Conservation (phyloP, 2,113 vertebrate genomes). For the Gasterosteus nipponicus region DNA sequence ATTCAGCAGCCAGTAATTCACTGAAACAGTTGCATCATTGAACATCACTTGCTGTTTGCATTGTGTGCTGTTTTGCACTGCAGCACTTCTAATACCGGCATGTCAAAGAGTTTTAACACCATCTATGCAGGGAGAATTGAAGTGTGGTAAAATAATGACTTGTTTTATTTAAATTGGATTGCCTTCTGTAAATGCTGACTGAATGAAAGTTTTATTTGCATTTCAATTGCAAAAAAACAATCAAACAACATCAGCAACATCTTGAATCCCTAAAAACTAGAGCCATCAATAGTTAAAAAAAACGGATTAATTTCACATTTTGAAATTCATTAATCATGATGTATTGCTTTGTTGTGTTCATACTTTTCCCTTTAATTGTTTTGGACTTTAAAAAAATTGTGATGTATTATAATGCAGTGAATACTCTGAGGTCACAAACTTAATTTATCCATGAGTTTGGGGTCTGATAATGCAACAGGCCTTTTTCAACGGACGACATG, state of each 20-base stretch:
- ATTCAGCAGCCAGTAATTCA: slow-evolving; percentile 31
- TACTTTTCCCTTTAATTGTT: neutral
- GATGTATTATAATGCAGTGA: neutral
- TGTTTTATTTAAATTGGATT: neutral
- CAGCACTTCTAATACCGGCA: neutral
- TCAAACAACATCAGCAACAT: neutral
- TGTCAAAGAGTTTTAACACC: slow-evolving; percentile 1
- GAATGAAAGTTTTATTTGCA: neutral
- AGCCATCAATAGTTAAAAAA: too few relatives aligned
- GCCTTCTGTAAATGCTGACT: neutral
- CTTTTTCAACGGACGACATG: neutral
- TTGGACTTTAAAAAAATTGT: neutral
- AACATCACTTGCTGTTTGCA: slow-evolving; percentile 13
- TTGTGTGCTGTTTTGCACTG: slow-evolving; percentile 27
- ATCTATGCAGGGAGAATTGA: neutral
- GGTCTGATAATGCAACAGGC: neutral
- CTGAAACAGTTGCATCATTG: slow-evolving; percentile 59
- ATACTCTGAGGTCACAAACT: neutral
- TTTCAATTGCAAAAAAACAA: neutral
- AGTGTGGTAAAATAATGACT: neutral
- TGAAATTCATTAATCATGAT: too few relatives aligned
- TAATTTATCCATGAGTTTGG: neutral
- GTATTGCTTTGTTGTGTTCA: too few relatives aligned
- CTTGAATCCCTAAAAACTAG: neutral
- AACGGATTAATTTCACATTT: too few relatives aligned